Percentiles rank a stretch among this genome's conserved stretches.
phyloP scores from a whole-genome alignment of 2,888 invertebrate species.

The Dendrolimus pini region DNA sequence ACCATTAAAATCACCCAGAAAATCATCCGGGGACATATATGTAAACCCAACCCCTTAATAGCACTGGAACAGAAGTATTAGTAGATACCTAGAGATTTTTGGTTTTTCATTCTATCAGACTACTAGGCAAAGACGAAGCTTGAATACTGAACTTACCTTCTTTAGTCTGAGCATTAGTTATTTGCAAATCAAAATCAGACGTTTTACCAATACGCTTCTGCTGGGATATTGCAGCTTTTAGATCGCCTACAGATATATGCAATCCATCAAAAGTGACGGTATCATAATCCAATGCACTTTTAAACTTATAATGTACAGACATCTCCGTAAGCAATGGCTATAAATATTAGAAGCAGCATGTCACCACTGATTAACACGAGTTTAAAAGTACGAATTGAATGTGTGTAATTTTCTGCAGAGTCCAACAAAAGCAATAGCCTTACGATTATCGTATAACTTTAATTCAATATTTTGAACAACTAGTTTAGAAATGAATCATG shows the following conservation, averaged over 20 bases:
- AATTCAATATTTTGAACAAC: no score
- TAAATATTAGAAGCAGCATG: conserved; percentile 29
- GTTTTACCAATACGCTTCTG: conserved; percentile 96
- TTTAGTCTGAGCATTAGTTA: conserved; percentile 97
- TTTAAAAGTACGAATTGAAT: no score
- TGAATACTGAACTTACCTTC: conserved; percentile 80
- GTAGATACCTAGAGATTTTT: no score
- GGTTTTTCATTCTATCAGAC: no score
- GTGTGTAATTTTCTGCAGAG: no score
- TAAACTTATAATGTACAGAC: conserved; percentile 99
- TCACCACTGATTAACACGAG: conserved; percentile 15
- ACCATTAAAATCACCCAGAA: no score
- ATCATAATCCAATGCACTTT: conserved; percentile 96
- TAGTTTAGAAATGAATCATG: conserved; percentile 11
- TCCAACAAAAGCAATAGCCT: no score
- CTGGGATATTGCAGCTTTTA: conserved; percentile 95
- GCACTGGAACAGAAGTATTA: no score
- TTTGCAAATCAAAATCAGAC: conserved; percentile 96
- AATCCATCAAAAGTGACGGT: conserved; percentile 98
- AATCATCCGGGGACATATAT: no score
- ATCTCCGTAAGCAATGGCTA: conserved; percentile 65
- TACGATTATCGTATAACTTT: no score
- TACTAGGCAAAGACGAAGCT: no score
- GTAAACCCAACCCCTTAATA: no score
- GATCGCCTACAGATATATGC: conserved; percentile 95